Evolutionary conservation across 2,113 vertebrate species (phyloP).

Genomic region (Prochilodus magdalenae): DNA sequence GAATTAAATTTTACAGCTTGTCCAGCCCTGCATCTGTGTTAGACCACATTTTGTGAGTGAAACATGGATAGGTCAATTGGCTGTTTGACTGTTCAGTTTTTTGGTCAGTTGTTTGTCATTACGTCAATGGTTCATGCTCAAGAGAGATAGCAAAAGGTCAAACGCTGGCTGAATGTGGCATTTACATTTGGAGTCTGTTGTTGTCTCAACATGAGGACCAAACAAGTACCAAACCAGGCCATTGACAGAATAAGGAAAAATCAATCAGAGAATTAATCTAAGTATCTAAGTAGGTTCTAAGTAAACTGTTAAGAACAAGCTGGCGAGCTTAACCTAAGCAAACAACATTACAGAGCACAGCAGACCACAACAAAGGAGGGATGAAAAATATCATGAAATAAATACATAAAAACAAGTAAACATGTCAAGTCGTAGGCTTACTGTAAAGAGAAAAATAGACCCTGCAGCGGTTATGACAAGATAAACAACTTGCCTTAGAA

Average conservation of each 20-base stretch:
- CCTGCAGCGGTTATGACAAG: too few species aligned
- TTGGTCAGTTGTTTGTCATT: constrained; percentile 2
- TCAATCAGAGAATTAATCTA: constrained; percentile 4
- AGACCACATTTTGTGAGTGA: neutral
- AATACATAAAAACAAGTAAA: too few species aligned
- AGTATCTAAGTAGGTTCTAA: too few species aligned
- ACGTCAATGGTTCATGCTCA: neutral
- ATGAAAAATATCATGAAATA: too few species aligned
- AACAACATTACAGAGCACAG: neutral
- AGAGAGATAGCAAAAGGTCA: neutral
- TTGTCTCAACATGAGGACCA: neutral
- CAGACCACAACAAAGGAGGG: neutral
- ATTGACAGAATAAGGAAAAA: neutral
- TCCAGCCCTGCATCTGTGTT: neutral
- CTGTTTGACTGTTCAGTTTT: neutral
- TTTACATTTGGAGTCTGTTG: neutral
- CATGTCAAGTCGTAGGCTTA: too few species aligned
- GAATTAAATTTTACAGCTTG: neutral
- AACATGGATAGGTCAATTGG: neutral
- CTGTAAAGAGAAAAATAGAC: too few species aligned
- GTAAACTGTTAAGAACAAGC: too few species aligned
- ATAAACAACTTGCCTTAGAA: too few species aligned
- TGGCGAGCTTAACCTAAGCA: neutral
- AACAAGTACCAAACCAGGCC: neutral
- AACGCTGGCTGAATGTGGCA: neutral